phyloP scores from a whole-genome alignment of 2,888 invertebrate species.

The Brassicogethes aeneus region DNA sequence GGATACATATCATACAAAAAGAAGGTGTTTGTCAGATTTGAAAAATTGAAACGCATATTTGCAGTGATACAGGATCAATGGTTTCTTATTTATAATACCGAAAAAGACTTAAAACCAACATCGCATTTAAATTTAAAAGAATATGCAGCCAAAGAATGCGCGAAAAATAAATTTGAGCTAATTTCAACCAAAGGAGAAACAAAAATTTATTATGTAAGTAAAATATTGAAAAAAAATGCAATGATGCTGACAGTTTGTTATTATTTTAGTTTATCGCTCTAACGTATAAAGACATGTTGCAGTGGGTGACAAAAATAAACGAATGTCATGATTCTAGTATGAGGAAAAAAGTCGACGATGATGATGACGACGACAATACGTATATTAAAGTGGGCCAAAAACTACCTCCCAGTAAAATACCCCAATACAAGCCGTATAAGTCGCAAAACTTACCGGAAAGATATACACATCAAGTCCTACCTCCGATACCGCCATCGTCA shows the following conservation, averaged over 20 bases:
- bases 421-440: too few species aligned
- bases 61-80: conserved; percentile 15
- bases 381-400: too few species aligned
- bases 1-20: conserved; percentile 15
- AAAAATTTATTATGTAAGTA: conserved; percentile 11
- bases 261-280: conserved; percentile 25
- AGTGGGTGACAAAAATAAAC: conserved; percentile 27
- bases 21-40: conserved; percentile 15
- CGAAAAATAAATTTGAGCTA: conserved; percentile 10
- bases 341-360: too few species aligned
- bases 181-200: conserved; percentile 5
- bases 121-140: conserved; percentile 11
- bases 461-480: too few species aligned
- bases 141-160: conserved; percentile 11
- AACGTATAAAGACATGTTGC: conserved; percentile 27
- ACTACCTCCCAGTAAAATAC: too few species aligned
- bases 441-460: too few species aligned
- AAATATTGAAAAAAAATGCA: not conserved
- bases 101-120: conserved; percentile 17
- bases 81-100: conserved; percentile 15
- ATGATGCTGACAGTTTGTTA: not conserved
- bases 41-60: conserved; percentile 13
- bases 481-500: too few species aligned
- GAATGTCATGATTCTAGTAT: conserved; percentile 19
- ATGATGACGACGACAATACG: too few species aligned